Evolutionary conservation across 2,797 vertebrate species (phyloP).

Genomic region (Coilia nasus): DNA sequence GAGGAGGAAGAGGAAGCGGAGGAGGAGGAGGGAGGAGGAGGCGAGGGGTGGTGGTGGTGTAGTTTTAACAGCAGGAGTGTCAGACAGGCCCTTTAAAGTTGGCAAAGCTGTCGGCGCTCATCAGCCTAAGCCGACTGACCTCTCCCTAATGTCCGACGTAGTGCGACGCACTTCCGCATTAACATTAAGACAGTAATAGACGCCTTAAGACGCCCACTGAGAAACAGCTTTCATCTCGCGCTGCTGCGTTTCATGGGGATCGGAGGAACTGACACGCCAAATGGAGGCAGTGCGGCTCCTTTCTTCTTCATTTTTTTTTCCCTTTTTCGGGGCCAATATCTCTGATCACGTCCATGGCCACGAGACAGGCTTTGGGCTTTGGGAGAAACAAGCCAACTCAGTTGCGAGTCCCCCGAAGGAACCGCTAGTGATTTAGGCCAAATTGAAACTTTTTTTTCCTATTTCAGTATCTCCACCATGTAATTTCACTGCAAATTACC

Average conservation of each 20-base stretch:
- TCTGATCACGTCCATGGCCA: neutral
- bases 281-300: neutral
- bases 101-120: constrained; percentile 9
- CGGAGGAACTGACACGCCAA: neutral
- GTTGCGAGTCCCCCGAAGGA: neutral
- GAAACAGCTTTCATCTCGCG: constrained; percentile 10
- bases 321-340: neutral
- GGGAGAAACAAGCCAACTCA: neutral
- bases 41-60: neutral
- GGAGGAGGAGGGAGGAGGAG: constrained; percentile 9
- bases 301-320: neutral
- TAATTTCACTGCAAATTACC: constrained; percentile 10
- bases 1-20: neutral
- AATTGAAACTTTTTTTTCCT: constrained; percentile 20
- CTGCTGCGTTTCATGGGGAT: neutral
- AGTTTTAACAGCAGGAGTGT: neutral
- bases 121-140: constrained; percentile 13
- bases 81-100: constrained; percentile 25
- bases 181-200: constrained; percentile 19
- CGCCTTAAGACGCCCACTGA: neutral
- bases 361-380: neutral
- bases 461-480: neutral
- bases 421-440: neutral
- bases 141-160: neutral
- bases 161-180: neutral